These are phyloP conservation scores for Spodoptera littoralis DNA, from an alignment of 2,888 invertebrate genomes.

Conservation along the genomic window DNA sequence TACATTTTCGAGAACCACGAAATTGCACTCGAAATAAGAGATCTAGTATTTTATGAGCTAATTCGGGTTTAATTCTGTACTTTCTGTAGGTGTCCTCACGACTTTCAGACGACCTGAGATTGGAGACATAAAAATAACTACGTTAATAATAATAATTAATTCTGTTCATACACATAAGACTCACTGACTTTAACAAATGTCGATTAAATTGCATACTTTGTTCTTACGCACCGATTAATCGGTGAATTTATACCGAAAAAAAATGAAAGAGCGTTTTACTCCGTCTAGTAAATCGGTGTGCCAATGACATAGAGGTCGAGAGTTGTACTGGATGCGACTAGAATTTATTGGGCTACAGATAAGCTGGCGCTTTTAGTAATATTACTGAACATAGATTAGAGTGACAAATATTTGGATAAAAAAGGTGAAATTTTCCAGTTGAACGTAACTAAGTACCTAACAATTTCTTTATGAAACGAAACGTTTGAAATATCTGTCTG, in stretches of 20 bases:
- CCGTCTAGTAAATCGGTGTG: not conserved
- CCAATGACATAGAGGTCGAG: not conserved
- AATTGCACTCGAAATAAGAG: slow-evolving; percentile 29
- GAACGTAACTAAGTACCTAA: too few relatives aligned
- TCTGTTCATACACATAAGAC: slow-evolving; percentile 27
- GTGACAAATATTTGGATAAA: not conserved
- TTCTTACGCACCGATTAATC: slow-evolving; percentile 22
- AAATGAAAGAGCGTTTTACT: slow-evolving; percentile 1
- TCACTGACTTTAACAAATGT: slow-evolving; percentile 24
- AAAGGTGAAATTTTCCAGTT: too few relatives aligned
- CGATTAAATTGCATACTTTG: slow-evolving; percentile 35
- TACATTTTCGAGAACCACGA: slow-evolving; percentile 15
- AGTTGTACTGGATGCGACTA: not conserved
- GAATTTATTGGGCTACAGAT: slow-evolving; percentile 2
- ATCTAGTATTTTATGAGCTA: slow-evolving; percentile 16
- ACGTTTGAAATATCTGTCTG: too few relatives aligned
- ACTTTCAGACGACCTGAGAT: slow-evolving; percentile 58
- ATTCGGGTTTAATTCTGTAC: slow-evolving; percentile 26
- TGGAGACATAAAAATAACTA: slow-evolving; percentile 3
- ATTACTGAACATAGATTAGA: not conserved
- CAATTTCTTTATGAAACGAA: too few relatives aligned
- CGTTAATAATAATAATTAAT: slow-evolving; percentile 27
- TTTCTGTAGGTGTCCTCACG: slow-evolving; percentile 24
- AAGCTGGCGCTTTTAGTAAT: too few relatives aligned
- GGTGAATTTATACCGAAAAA: slow-evolving; percentile 19